A percentile compares a stretch with the other conserved stretches of the same genome.
phyloP scores from a whole-genome alignment of 2,113 vertebrate species.

The Myrmecophaga tridactyla region DNA sequence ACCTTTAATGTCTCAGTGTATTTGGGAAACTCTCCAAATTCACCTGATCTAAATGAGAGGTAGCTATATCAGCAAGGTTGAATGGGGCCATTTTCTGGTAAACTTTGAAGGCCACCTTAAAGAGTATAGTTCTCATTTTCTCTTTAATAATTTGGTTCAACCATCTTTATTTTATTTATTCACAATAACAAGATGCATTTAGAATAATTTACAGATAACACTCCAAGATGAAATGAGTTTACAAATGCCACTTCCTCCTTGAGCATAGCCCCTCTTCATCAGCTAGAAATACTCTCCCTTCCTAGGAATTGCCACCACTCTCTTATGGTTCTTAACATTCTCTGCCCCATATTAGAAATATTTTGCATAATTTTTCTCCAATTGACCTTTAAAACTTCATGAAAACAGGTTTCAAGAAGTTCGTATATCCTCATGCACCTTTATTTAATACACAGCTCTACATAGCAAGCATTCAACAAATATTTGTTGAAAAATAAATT shows the following conservation, averaged over 20 bases:
- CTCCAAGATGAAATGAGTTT: background rate
- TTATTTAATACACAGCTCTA: background rate
- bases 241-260: background rate
- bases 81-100: background rate
- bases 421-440: background rate
- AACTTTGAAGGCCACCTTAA: background rate
- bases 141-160: background rate
- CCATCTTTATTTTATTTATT: background rate
- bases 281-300: background rate
- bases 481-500: background rate
- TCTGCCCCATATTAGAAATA: background rate
- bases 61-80: background rate
- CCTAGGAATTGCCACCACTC: background rate
- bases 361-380: background rate
- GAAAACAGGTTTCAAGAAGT: background rate
- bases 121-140: background rate
- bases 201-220: background rate
- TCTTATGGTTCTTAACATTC: background rate
- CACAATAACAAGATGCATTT: background rate
- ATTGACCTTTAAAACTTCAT: background rate
- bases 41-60: background rate
- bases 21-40: background rate
- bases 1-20: background rate
- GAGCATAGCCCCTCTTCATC: background rate
- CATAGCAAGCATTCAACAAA: background rate